Percentiles rank a stretch among this genome's conserved stretches.
Evolutionary conservation across 2,113 vertebrate species (phyloP).

Genomic region (Sula dactylatra): DNA sequence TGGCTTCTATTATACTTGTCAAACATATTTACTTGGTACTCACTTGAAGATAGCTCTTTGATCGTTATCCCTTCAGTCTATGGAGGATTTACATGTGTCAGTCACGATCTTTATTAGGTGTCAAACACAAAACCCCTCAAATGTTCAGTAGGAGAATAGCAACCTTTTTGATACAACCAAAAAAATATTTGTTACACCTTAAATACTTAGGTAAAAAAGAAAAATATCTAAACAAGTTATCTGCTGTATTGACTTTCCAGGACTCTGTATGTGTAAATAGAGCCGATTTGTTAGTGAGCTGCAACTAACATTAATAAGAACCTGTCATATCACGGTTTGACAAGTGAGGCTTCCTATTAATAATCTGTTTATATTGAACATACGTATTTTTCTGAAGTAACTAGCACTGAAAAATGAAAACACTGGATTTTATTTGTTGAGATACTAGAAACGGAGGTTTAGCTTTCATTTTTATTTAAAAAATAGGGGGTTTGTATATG

Average conservation of each 20-base stretch:
- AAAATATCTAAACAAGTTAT: slow-evolving; percentile 22
- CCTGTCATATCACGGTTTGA: slow-evolving; percentile 1
- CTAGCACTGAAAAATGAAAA: slow-evolving; percentile 11
- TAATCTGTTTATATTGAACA: slow-evolving; percentile 1
- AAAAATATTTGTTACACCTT: slow-evolving; percentile 17
- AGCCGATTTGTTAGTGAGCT: slow-evolving; percentile 46
- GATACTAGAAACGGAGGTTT: neutral
- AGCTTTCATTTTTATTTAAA: slow-evolving; percentile 38
- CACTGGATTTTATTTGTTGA: slow-evolving; percentile 26
- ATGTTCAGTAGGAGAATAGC: slow-evolving; percentile 37
- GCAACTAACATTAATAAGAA: slow-evolving; percentile 15
- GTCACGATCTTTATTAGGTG: neutral
- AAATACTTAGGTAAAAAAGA: slow-evolving; percentile 26
- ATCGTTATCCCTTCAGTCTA: slow-evolving; percentile 32
- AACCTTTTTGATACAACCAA: slow-evolving; percentile 47
- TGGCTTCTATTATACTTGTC: neutral
- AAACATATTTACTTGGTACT: neutral
- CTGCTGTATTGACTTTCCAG: slow-evolving; percentile 43
- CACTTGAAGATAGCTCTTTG: neutral
- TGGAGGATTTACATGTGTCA: slow-evolving; percentile 43
- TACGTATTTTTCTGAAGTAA: slow-evolving; percentile 22
- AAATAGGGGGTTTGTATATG: neutral
- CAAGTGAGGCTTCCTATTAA: slow-evolving; percentile 31
- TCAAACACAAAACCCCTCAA: slow-evolving; percentile 24
- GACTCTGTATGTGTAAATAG: slow-evolving; percentile 49